Percentiles rank a stretch among this genome's conserved stretches.
phyloP scores from a whole-genome alignment of 2,113 vertebrate species.

The Chlorocebus sabaeus region DNA sequence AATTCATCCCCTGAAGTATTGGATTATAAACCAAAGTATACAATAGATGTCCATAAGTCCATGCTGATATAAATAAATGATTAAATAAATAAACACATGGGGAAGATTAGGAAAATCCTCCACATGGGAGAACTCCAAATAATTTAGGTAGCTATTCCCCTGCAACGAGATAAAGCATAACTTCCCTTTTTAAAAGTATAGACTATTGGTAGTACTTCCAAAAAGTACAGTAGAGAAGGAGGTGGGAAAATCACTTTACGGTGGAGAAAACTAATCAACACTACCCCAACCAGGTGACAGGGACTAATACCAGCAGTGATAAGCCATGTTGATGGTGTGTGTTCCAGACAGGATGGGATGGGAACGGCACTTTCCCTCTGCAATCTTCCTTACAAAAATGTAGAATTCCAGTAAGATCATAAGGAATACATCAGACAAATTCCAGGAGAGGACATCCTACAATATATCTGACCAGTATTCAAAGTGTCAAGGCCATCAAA shows the following conservation, averaged over 20 bases:
- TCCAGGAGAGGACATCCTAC: not conserved
- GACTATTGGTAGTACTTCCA: not conserved
- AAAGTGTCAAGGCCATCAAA: not conserved
- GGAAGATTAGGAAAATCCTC: not conserved
- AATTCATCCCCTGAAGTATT: not conserved
- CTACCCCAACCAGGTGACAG: not conserved
- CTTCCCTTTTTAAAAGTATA: too few relatives aligned
- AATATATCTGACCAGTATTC: too few relatives aligned
- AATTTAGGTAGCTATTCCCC: not conserved
- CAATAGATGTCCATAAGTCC: not conserved
- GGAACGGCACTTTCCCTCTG: not conserved
- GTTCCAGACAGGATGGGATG: too few relatives aligned
- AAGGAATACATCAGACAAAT: not conserved
- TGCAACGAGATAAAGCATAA: too few relatives aligned
- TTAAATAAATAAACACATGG: not conserved
- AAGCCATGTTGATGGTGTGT: too few relatives aligned
- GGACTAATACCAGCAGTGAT: too few relatives aligned
- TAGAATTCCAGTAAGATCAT: not conserved
- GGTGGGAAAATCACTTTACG: not conserved
- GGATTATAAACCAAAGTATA: not conserved
- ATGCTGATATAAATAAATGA: not conserved
- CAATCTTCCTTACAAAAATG: not conserved
- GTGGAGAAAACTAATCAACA: too few relatives aligned
- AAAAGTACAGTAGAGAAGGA: too few relatives aligned
- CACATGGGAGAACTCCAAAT: not conserved